These are phyloP conservation scores for Melieria crassipennis DNA, from an alignment of 2,888 invertebrate species.

Conservation along the genomic window DNA sequence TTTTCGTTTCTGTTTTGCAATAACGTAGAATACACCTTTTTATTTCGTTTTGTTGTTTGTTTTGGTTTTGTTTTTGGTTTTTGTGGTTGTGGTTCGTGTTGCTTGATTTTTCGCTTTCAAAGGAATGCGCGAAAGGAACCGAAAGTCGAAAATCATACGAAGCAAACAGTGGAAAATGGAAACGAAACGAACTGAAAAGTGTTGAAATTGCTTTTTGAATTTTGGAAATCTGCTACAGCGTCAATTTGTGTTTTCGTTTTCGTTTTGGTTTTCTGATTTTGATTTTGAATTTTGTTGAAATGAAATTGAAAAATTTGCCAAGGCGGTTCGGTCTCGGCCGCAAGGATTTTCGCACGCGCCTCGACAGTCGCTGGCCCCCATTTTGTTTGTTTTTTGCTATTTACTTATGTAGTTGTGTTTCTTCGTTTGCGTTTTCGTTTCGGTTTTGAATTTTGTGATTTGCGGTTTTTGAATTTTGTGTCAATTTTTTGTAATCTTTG, in stretches of 20 bases:
- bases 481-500: slow-evolving; percentile 27
- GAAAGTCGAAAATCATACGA: too few relatives aligned
- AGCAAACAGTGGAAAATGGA: too few relatives aligned
- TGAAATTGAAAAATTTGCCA: too few relatives aligned
- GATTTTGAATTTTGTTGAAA: slow-evolving; percentile 58
- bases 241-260: slow-evolving; percentile 47
- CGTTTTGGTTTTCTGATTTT: slow-evolving; percentile 42
- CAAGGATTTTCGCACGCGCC: too few relatives aligned
- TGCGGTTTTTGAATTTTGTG: slow-evolving; percentile 27
- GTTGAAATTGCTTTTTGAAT: slow-evolving; percentile 20
- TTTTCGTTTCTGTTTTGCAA: slow-evolving; percentile 46
- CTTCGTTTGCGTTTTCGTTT: slow-evolving; percentile 35
- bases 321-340: too few relatives aligned
- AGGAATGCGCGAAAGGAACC: too few relatives aligned
- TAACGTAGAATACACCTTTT: slow-evolving; percentile 60
- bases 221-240: slow-evolving; percentile 46
- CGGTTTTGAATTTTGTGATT: slow-evolving; percentile 40
- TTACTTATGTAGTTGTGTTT: slow-evolving; percentile 37
- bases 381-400: slow-evolving; percentile 35
- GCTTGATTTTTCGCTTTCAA: slow-evolving; percentile 8
- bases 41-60: slow-evolving; percentile 46
- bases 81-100: neutral
- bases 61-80: slow-evolving; percentile 28
- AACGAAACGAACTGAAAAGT: slow-evolving; percentile 1
- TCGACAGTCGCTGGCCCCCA: too few relatives aligned